phyloP scores from a whole-genome alignment of 2,797 vertebrate species.

The Microtus obscurus region DNA sequence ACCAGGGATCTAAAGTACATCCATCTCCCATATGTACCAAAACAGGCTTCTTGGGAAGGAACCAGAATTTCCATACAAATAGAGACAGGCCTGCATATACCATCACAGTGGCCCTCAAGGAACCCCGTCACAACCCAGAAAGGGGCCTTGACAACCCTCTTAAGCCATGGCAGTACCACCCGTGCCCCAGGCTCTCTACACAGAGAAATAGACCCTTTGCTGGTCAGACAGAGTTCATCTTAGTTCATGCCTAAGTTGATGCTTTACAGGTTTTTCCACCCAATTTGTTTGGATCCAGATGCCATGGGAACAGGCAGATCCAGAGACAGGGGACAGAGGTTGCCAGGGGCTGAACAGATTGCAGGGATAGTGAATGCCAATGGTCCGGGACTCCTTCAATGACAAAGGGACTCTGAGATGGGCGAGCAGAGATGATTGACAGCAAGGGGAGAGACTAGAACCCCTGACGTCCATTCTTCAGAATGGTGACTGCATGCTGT shows the following conservation, averaged over 20 bases:
- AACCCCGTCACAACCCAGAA: not conserved
- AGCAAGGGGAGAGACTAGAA: not conserved
- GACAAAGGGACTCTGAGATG: too few species aligned
- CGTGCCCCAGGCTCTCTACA: not conserved
- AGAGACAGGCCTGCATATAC: not conserved
- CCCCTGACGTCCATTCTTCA: too few species aligned
- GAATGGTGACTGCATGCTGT: not conserved
- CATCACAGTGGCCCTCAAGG: rapidly evolving
- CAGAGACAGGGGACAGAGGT: not conserved
- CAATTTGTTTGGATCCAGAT: not conserved
- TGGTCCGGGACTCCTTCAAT: rapidly evolving
- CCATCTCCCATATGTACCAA: not conserved
- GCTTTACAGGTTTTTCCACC: not conserved
- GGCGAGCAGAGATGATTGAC: rapidly evolving
- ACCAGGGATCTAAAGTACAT: not conserved
- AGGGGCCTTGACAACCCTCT: not conserved
- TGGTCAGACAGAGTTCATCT: not conserved
- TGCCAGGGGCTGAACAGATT: not conserved
- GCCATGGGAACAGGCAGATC: not conserved
- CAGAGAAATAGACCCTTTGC: not conserved
- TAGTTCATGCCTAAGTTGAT: not conserved
- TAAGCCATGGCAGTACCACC: too few species aligned
- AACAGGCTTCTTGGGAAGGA: not conserved
- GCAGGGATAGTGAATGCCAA: not conserved
- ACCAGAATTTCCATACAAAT: not conserved